These are phyloP conservation scores for Sebastolobus altivelis DNA, from an alignment of 2,797 vertebrate species.

Conservation along the genomic window DNA sequence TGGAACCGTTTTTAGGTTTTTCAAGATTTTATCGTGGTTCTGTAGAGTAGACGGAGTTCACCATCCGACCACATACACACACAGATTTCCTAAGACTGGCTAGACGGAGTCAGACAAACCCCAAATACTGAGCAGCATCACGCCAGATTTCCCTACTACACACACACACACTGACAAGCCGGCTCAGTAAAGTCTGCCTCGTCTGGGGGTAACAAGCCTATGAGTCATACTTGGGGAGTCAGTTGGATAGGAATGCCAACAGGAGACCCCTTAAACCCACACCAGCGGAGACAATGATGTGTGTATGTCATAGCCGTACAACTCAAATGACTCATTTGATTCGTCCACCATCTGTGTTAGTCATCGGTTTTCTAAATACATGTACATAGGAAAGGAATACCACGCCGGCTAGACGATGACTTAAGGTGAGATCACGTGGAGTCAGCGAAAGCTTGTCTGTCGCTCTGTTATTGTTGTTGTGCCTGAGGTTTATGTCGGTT, in stretches of 20 bases:
- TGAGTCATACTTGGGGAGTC: conserved; percentile 74
- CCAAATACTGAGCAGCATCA: conserved; percentile 64
- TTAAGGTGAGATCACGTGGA: conserved; percentile 69
- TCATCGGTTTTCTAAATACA: conserved; percentile 66
- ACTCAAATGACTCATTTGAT: conserved; percentile 72
- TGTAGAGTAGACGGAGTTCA: conserved; percentile 23
- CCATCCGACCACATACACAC: conserved; percentile 35
- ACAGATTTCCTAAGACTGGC: conserved; percentile 47
- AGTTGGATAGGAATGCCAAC: conserved; percentile 71
- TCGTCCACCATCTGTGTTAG: conserved; percentile 75
- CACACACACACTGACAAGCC: conserved; percentile 55
- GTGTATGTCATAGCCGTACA: conserved; percentile 66
- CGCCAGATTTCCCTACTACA: conserved; percentile 70
- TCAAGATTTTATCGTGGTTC: conserved; percentile 29
- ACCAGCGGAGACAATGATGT: conserved; percentile 72
- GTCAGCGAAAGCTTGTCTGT: conserved; percentile 45
- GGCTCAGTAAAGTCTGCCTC: conserved; percentile 60
- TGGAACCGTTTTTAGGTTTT: background rate
- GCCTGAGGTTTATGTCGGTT: conserved; percentile 16
- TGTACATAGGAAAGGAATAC: conserved; percentile 68
- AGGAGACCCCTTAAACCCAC: conserved; percentile 79
- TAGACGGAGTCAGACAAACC: conserved; percentile 72
- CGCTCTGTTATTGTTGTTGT: conserved; percentile 49
- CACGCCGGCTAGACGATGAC: conserved; percentile 76
- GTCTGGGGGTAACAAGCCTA: conserved; percentile 66